These are phyloP conservation scores for Pituophis catenifer DNA, from an alignment of 2,113 vertebrate genomes.

Conservation along the genomic window DNA sequence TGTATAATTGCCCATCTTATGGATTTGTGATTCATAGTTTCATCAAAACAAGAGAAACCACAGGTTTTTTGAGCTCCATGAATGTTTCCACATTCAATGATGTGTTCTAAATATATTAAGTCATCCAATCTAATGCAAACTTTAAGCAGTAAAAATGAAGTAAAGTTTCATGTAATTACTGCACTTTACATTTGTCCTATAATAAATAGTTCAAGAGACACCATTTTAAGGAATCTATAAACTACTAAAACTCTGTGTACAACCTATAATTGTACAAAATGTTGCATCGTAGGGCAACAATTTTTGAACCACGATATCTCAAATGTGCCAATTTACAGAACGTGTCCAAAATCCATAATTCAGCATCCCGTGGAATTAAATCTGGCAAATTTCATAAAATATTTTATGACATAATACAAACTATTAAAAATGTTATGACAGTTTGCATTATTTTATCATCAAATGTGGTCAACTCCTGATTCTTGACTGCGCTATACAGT, in stretches of 20 bases:
- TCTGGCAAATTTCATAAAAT: neutral
- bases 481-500: neutral
- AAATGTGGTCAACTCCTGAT: neutral
- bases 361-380: neutral
- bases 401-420: neutral
- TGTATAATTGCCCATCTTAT: neutral
- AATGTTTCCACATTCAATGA: neutral
- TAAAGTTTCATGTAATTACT: neutral
- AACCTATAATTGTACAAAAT: neutral
- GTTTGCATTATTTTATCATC: neutral
- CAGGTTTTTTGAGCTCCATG: neutral
- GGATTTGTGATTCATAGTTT: neutral
- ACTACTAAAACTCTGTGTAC: neutral
- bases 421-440: neutral
- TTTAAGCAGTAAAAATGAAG: neutral
- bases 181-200: neutral
- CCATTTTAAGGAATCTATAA: neutral
- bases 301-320: neutral
- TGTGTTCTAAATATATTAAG: neutral
- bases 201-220: neutral
- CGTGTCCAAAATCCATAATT: neutral
- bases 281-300: neutral
- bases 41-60: neutral
- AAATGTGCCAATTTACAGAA: neutral
- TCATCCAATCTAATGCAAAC: neutral